phyloP scores from a whole-genome alignment of 2,113 vertebrate species.

The Candoia aspera region DNA sequence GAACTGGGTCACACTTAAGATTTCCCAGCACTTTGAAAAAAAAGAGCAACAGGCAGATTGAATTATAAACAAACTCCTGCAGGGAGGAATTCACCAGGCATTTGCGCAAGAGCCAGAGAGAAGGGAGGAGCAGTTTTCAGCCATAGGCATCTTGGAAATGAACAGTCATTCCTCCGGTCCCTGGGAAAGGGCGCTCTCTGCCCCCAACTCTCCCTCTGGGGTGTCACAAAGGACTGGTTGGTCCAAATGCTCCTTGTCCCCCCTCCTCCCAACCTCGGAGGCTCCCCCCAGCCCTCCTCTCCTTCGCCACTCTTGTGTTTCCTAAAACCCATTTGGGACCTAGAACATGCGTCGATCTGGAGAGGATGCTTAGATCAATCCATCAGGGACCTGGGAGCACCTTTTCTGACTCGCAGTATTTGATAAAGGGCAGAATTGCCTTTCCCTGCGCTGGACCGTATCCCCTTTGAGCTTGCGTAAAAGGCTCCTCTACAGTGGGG shows the following conservation, averaged over 20 bases:
- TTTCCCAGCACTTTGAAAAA: neutral
- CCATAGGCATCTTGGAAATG: too few species aligned
- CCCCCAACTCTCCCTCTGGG: neutral
- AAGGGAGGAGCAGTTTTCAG: neutral
- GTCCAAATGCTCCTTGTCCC: neutral
- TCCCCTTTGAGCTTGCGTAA: neutral
- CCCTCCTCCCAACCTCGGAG: neutral
- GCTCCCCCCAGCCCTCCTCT: neutral
- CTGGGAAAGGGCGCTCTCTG: neutral
- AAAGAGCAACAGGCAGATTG: conserved; percentile 16
- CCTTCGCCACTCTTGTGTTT: neutral
- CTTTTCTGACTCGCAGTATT: neutral
- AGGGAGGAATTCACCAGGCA: neutral
- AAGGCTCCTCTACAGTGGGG: neutral
- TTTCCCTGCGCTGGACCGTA: neutral
- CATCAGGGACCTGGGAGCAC: neutral
- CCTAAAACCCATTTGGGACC: neutral
- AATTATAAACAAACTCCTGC: neutral
- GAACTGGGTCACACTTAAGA: conserved; percentile 11
- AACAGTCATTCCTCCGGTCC: too few species aligned
- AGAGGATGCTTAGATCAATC: neutral
- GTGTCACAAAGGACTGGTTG: neutral
- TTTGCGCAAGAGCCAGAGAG: fast-evolving
- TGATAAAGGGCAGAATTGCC: neutral
- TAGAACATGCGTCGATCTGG: neutral